phyloP scores from a whole-genome alignment of 1,140 invertebrate genomes.

The Solenopsis invicta region DNA sequence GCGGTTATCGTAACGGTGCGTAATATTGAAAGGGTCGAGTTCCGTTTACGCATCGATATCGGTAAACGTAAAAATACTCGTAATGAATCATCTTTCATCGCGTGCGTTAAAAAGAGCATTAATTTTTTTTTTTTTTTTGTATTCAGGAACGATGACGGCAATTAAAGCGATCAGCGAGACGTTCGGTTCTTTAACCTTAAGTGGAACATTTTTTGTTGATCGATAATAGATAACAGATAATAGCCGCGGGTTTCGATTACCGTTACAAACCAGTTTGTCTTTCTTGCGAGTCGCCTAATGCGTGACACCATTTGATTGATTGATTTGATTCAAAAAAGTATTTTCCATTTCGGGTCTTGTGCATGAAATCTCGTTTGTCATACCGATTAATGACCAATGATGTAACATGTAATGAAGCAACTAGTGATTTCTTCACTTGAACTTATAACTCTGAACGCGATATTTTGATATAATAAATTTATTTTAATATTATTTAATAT shows the following conservation, averaged over 20 bases:
- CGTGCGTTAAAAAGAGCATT: background rate
- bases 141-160: background rate
- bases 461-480: background rate
- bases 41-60: background rate
- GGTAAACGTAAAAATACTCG: slow-evolving; percentile 5
- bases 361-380: slow-evolving; percentile 7
- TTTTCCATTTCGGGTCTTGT: background rate
- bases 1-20: background rate
- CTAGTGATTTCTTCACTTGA: background rate
- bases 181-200: background rate
- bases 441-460: background rate
- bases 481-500: background rate
- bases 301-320: slow-evolving; percentile 20
- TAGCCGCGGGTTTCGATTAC: slow-evolving; percentile 13
- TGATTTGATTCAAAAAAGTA: slow-evolving; percentile 12
- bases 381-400: slow-evolving; percentile 5
- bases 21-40: background rate
- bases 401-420: slow-evolving; percentile 29
- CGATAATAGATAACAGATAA: background rate
- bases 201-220: slow-evolving; percentile 8
- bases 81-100: background rate
- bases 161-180: background rate
- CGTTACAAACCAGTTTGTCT: slow-evolving; percentile 29
- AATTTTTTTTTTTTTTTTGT: slow-evolving; percentile 2
- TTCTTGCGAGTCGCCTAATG: slow-evolving; percentile 9